Evolutionary conservation across 2,888 invertebrate genomes (phyloP), one percentile per base, ranked within the genome.

Genomic region (Merodon equestris): DNA sequence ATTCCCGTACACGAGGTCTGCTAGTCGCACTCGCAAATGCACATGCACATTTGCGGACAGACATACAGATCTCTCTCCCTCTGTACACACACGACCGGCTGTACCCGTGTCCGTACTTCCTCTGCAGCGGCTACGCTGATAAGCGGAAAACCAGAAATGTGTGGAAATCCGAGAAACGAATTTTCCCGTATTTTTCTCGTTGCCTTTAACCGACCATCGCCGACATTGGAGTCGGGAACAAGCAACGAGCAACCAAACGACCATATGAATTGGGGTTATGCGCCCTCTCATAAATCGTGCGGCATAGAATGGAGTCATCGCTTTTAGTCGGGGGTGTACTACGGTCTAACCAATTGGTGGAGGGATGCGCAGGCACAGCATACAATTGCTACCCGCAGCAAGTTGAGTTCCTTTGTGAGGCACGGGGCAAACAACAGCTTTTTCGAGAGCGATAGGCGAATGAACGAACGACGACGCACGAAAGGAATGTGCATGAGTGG

Each of bases 91-190:
- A 40, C 5, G 12, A 40, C 40, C 40, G 10, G 56, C 34, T 18
- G 45, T 9, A 54, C n/a, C 53, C 40, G 42, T n/a, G n/a, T 17
- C 57, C 15, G 58, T 57, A 73, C 73, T 73, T 79, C 79, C 74
- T 64, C 74, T 60, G 68, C 7, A 27, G 27, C 47, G 68, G n/a
- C 77, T 73, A 73, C 72, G 67, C 77, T 72, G 47, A 73, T 73
- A 73, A 73, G 79, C 73, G 79, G 68, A 79, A 79, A 79, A 70
- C 73, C 79, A 79, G 68, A 79, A 79, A 70, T 79, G 70, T 79
- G 79, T 79, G 73, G 70, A 79, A 79, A 79, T 79, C 74, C 79
- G 79, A 79, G 74, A 68, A 79, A 68, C 64, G 68, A 64, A 74
- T 73, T 79, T 79, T 47, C 79, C 48, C 27, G 27, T 27, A 60